Evolutionary conservation across 2,797 vertebrate species (phyloP).

Genomic region (Phaenicophaeus curvirostris): DNA sequence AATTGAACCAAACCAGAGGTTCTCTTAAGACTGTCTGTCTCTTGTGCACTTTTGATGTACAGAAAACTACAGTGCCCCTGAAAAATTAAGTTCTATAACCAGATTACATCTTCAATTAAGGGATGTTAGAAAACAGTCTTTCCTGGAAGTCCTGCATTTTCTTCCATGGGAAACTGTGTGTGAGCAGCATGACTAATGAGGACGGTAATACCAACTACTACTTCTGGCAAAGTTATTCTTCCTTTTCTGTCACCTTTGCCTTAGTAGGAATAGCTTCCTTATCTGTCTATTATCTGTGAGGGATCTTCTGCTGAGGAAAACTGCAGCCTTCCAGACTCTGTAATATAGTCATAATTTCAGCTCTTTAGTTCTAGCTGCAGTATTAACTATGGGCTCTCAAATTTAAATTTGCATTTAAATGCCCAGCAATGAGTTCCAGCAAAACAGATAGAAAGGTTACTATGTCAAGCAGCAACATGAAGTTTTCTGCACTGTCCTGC

Average conservation of each 20-base stretch:
- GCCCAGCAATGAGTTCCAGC: not conserved
- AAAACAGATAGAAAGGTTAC: not conserved
- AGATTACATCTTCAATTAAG: conserved; percentile 33
- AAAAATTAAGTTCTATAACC: conserved; percentile 24
- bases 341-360: not conserved
- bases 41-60: not conserved
- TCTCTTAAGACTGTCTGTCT: not conserved
- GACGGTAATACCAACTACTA: not conserved
- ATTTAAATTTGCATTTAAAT: conserved; percentile 1
- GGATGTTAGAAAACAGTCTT: not conserved
- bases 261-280: conserved; percentile 2
- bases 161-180: not conserved
- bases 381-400: not conserved
- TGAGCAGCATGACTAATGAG: conserved; percentile 20
- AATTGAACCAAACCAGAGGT: not conserved
- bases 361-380: not conserved
- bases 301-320: conserved; percentile 9
- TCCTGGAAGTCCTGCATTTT: conserved; percentile 6
- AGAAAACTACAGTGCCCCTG: not conserved
- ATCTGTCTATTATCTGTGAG: conserved; percentile 11
- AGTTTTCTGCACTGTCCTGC: not conserved
- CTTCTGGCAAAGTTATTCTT: conserved; percentile 18
- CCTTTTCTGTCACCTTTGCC: conserved; percentile 48
- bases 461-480: not conserved
- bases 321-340: not conserved